Percentiles rank a stretch among this genome's conserved stretches.
Conservation (phyloP, 2,797 vertebrate genomes). For the Mionectes olivaceus region DNA sequence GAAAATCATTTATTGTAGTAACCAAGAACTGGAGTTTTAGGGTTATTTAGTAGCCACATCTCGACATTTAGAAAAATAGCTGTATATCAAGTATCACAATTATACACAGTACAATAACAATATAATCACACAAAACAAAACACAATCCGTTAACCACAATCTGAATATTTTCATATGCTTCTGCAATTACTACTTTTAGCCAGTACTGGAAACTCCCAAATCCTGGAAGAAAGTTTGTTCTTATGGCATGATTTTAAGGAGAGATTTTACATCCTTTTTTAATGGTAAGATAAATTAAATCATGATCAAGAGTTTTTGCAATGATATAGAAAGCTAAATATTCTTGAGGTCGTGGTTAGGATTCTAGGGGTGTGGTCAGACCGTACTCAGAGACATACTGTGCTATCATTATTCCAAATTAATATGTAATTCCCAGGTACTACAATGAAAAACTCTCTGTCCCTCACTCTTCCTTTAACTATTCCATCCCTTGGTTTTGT, state of each 20-base stretch:
- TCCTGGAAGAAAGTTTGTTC: neutral
- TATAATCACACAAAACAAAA: constrained; percentile 31
- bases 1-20: constrained; percentile 18
- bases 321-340: neutral
- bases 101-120: constrained; percentile 14
- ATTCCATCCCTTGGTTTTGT: neutral
- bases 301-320: neutral
- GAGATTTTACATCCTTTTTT: neutral
- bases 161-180: constrained; percentile 36
- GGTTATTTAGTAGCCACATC: constrained; percentile 33
- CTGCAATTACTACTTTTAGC: neutral
- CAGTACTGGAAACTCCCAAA: neutral
- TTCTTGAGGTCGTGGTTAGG: neutral
- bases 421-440: neutral
- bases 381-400: neutral
- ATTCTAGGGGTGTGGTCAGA: neutral
- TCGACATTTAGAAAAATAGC: constrained; percentile 54
- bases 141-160: constrained; percentile 5
- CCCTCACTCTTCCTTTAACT: neutral
- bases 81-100: constrained; percentile 45
- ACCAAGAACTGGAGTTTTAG: constrained; percentile 14
- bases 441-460: neutral
- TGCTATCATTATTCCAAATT: neutral
- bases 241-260: neutral
- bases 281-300: neutral